Evolutionary conservation across 2,888 invertebrate species (phyloP), one percentile per base, ranked within the genome.

Genomic region (Resseliella maxima): DNA sequence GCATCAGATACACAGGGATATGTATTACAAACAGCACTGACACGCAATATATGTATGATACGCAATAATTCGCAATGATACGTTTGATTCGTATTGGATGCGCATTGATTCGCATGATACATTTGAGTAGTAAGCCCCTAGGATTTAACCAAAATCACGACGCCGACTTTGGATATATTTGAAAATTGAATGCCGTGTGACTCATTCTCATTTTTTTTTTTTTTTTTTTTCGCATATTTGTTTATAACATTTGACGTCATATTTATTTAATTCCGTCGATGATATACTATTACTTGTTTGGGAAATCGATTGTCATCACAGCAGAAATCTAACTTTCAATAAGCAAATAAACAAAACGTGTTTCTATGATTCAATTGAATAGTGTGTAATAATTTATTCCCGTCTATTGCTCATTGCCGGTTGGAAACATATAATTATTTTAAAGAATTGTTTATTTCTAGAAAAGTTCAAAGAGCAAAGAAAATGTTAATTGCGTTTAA

Each of bases 161-260:
- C 15, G 0, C 15, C 12, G 31, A 72, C 15, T 72, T 35, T 31
- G 15, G 31, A 27, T 27, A 72, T 21, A 35, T 35, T 10, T 2
- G 31, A n/a, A 72, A 72, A 24, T 24, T 72, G 31, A 72, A 31
- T 72, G 72, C 2, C 72, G 72, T 72, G 72, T 72, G 72, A 72
- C 72, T 72, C 72, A 72, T 12, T 2, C 15, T 72, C n/a, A 31
- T 72, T 72, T n/a, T 72, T 31, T 72, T 31, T n/a, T n/a, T 10
- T 72, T n/a, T 72, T 72, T 72, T n/a, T 72, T 31, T 72, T 31
- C 24, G 31, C 31, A 72, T 72, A 31, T 31, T 15, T 8, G 31
- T 35, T n/a, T 27, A 27, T 24, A 3, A 59, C 59, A 31, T 72
- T 72, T 72, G 72, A 72, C 72, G 35, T 72, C 72, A 72, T 31